Conservation (phyloP, 2,797 vertebrate species). For the Melopsittacus undulatus region DNA sequence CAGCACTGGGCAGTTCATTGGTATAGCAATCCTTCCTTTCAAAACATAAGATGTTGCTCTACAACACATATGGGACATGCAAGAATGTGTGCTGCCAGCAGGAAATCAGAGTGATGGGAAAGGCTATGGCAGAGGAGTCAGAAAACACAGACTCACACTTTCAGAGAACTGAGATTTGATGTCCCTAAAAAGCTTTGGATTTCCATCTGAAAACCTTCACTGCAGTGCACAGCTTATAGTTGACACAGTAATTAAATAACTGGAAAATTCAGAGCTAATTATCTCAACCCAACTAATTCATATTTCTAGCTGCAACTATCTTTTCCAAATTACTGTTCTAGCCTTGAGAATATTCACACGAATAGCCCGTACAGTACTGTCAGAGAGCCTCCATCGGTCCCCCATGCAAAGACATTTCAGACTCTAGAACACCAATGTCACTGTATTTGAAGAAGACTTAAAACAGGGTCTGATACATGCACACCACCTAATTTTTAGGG, state of each 20-base stretch:
- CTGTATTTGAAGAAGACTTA: background rate
- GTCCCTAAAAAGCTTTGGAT: background rate
- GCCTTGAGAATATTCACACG: background rate
- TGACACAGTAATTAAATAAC: background rate
- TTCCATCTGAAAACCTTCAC: background rate
- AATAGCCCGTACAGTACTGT: fast-evolving
- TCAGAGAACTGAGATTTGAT: fast-evolving
- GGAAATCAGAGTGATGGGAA: background rate
- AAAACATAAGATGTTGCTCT: background rate
- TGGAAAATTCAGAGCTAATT: background rate
- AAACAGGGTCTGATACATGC: background rate
- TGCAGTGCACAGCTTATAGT: background rate
- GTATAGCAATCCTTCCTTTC: background rate
- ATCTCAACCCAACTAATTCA: background rate
- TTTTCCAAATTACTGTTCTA: background rate
- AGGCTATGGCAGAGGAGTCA: background rate
- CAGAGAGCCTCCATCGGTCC: background rate
- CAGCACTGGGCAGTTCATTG: background rate
- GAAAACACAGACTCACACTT: background rate
- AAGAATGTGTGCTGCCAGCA: background rate
- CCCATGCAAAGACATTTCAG: background rate
- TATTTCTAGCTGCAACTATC: background rate
- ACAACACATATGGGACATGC: fast-evolving
- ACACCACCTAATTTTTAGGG: background rate
- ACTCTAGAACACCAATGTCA: background rate